These are phyloP conservation scores for Catharus minimus DNA, from an alignment of 2,113 vertebrate species.

Conservation along the genomic window DNA sequence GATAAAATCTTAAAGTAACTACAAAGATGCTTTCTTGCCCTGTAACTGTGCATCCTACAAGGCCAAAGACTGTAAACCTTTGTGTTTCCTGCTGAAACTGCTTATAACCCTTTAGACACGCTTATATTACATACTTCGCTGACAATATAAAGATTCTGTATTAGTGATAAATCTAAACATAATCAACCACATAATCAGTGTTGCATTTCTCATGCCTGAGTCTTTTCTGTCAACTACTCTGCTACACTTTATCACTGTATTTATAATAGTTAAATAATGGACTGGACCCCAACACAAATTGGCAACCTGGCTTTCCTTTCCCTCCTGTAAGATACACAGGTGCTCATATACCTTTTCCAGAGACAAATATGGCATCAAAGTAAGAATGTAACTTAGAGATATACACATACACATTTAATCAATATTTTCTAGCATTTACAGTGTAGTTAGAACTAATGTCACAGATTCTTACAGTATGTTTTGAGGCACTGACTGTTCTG, in stretches of 20 bases:
- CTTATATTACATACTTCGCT: too few species aligned
- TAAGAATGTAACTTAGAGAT: neutral
- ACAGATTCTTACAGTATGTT: neutral
- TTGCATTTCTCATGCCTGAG: rapidly evolving
- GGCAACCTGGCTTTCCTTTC: neutral
- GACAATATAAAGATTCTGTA: neutral
- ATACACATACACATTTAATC: neutral
- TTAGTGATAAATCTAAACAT: neutral
- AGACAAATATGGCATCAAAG: neutral
- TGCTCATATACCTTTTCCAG: neutral
- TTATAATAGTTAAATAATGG: neutral
- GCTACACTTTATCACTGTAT: neutral
- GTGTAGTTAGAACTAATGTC: neutral
- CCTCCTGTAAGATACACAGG: neutral
- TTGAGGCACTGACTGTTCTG: neutral
- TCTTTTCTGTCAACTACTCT: neutral
- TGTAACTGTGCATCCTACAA: neutral
- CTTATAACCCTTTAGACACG: too few species aligned
- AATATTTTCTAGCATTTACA: neutral
- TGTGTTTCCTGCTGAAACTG: neutral
- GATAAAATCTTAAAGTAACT: neutral
- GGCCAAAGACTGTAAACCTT: neutral
- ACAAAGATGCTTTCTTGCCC: neutral
- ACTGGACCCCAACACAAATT: neutral
- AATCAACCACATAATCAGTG: neutral